Percentiles rank a stretch among this genome's conserved stretches.
These are phyloP conservation scores for Diaprepes abbreviatus DNA, from an alignment of 2,888 invertebrate species.

Conservation along the genomic window DNA sequence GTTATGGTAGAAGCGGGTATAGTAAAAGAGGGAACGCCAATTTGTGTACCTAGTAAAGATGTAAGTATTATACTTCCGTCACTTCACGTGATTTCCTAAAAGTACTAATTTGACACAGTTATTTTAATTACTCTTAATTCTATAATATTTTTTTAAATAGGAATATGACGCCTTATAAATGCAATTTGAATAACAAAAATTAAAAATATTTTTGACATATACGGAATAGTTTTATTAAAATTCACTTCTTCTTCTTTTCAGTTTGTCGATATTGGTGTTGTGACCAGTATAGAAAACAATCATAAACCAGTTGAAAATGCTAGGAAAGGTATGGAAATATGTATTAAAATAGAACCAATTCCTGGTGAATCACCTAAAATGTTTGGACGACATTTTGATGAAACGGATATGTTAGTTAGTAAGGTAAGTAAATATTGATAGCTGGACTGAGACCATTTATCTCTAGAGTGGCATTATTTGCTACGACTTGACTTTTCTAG, in stretches of 20 bases:
- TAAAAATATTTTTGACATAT: too few relatives aligned
- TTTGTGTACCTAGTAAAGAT: conserved; percentile 97
- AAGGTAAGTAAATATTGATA: too few relatives aligned
- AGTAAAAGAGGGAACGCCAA: conserved; percentile 95
- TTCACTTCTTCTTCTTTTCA: conserved; percentile 66
- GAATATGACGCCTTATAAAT: too few relatives aligned
- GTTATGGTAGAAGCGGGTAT: conserved; percentile 96
- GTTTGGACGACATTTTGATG: conserved; percentile 98
- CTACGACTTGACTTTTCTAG: too few relatives aligned
- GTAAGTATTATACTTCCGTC: conserved; percentile 75
- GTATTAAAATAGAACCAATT: conserved; percentile 96
- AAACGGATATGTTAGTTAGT: conserved; percentile 94
- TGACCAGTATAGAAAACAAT: conserved; percentile 95
- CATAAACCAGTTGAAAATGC: conserved; percentile 96
- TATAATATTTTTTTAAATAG: too few relatives aligned
- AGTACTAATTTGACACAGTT: too few relatives aligned
- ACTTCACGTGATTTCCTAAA: too few relatives aligned
- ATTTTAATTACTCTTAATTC: too few relatives aligned
- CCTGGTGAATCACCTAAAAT: conserved; percentile 99
- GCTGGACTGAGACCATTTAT: too few relatives aligned
- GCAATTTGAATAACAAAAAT: too few relatives aligned
- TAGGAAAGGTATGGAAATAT: conserved; percentile 94
- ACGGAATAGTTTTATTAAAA: too few relatives aligned
- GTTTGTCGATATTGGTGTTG: conserved; percentile 94
- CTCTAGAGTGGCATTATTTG: too few relatives aligned